Evolutionary conservation across 2,888 invertebrate species (phyloP).

Genomic region (Scaptomyza polygonia): DNA sequence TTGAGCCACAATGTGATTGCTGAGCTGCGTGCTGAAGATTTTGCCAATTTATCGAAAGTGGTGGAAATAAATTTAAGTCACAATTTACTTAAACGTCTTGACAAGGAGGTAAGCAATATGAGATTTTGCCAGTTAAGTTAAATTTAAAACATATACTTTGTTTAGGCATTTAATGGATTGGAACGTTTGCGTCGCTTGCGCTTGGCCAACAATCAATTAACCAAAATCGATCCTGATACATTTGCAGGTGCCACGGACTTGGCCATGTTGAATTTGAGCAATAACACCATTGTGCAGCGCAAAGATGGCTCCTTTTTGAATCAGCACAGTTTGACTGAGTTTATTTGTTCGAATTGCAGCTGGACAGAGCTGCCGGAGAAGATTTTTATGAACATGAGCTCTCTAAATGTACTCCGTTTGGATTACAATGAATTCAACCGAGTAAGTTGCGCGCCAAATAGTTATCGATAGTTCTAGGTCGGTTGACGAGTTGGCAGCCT

Average conservation of each 20-base stretch:
- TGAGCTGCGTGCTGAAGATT: constrained; percentile 76
- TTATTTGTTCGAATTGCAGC: constrained; percentile 83
- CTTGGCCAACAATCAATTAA: constrained; percentile 82
- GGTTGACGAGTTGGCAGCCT: constrained; percentile 48
- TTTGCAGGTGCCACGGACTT: constrained; percentile 81
- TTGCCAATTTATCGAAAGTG: constrained; percentile 77
- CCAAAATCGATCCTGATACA: constrained; percentile 79
- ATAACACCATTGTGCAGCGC: constrained; percentile 81
- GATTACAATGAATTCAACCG: constrained; percentile 82
- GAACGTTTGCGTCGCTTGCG: constrained; percentile 80
- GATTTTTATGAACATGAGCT: constrained; percentile 81
- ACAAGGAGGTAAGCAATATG: constrained; percentile 72
- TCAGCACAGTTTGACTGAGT: constrained; percentile 78
- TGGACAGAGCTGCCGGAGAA: constrained; percentile 81
- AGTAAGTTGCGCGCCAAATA: constrained; percentile 64
- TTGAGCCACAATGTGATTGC: constrained; percentile 82
- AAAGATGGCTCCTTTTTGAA: constrained; percentile 79
- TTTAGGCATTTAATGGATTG: constrained; percentile 81
- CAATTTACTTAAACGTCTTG: constrained; percentile 77
- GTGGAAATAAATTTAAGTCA: constrained; percentile 80
- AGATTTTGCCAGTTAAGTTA: not conserved
- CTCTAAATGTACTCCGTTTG: constrained; percentile 82
- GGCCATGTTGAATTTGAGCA: constrained; percentile 81
- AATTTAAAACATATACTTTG: not conserved
- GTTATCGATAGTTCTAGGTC: constrained; percentile 42